Evolutionary conservation across 2,797 vertebrate species (phyloP).

Genomic region (Sebastes matsubarae): DNA sequence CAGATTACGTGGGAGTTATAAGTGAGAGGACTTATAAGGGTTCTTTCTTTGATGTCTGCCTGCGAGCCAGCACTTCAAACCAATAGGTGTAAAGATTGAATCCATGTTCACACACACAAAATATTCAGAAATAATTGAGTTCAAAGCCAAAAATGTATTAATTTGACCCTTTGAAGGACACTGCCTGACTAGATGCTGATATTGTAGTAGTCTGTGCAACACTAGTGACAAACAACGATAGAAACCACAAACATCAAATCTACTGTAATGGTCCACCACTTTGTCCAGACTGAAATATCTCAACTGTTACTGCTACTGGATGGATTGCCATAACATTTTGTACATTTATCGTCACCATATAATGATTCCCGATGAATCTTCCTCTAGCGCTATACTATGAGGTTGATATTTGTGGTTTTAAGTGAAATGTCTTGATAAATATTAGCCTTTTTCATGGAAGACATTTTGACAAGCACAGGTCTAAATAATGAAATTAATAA

Average conservation of each 20-base stretch:
- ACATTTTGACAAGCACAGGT: no score
- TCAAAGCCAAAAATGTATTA: background rate
- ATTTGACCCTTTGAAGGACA: background rate
- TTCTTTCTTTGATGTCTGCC: background rate
- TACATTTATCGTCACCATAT: background rate
- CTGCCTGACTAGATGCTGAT: background rate
- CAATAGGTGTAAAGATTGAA: background rate
- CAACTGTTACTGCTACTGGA: background rate
- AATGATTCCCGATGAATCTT: background rate
- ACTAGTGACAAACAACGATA: background rate
- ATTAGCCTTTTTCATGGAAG: no score
- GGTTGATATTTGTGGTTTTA: no score
- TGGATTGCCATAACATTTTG: background rate
- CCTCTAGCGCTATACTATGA: no score
- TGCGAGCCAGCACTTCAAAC: background rate
- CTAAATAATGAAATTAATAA: no score
- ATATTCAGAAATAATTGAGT: background rate
- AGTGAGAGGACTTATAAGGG: no score
- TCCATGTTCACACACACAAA: background rate
- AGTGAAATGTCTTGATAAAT: no score
- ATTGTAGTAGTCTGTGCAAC: background rate
- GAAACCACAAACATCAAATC: background rate
- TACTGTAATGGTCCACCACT: background rate
- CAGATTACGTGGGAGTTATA: background rate
- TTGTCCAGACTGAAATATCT: background rate